Conservation (phyloP, 2,888 invertebrate species). For the Synanthedon myopaeformis region DNA sequence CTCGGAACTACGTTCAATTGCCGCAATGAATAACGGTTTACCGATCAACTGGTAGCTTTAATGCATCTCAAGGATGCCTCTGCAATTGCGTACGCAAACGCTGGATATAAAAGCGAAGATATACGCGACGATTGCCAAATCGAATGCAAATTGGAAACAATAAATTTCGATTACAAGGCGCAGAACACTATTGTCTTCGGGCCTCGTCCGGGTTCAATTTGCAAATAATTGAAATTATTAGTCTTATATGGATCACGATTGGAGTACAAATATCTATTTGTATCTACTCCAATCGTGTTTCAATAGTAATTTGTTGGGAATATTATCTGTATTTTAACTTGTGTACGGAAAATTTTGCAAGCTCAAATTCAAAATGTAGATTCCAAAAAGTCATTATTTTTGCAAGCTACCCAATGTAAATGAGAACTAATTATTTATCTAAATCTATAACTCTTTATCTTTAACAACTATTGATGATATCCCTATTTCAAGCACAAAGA, state of each 20-base stretch:
- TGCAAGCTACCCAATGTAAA: no score
- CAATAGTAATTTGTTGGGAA: no score
- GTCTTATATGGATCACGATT: slow-evolving; percentile 24
- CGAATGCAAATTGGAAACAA: slow-evolving; percentile 28
- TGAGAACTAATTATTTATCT: no score
- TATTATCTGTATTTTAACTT: no score
- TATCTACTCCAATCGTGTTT: no score
- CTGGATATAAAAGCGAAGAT: slow-evolving; percentile 8
- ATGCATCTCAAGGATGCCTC: slow-evolving; percentile 31
- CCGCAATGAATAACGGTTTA: slow-evolving; percentile 27
- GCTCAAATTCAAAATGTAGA: not conserved
- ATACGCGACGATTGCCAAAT: slow-evolving; percentile 27
- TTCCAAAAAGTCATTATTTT: not conserved
- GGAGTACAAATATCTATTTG: slow-evolving; percentile 13
- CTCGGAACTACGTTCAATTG: slow-evolving; percentile 20
- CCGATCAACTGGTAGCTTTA: slow-evolving; percentile 19
- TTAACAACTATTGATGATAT: no score
- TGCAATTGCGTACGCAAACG: slow-evolving; percentile 8
- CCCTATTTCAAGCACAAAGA: no score
- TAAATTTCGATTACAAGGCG: slow-evolving; percentile 33
- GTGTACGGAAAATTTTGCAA: not conserved
- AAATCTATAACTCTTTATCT: no score
- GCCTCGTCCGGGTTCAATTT: slow-evolving; percentile 28
- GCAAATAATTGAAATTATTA: slow-evolving; percentile 39
- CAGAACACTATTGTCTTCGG: slow-evolving; percentile 33